phyloP scores from a whole-genome alignment of 2,888 invertebrate species.

The Malacosoma neustria region DNA sequence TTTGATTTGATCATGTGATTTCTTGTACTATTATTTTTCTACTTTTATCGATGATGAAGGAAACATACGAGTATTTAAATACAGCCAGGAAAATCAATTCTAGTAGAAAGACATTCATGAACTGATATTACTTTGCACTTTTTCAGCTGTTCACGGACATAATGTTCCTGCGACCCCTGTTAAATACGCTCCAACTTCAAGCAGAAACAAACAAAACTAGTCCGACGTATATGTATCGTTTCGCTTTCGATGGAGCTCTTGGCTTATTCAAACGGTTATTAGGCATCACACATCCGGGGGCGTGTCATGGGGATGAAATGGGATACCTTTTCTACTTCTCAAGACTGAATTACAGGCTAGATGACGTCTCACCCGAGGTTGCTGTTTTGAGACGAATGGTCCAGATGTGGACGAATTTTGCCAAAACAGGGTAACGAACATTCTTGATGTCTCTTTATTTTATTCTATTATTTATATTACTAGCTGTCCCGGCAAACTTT shows the following conservation, averaged over 20 bases:
- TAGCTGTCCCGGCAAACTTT: too few relatives aligned
- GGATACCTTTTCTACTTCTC: slow-evolving; percentile 79
- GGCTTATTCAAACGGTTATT: slow-evolving; percentile 78
- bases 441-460: too few relatives aligned
- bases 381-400: slow-evolving; percentile 76
- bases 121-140: slow-evolving; percentile 3
- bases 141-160: slow-evolving; percentile 76
- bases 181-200: slow-evolving; percentile 66
- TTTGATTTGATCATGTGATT: too few relatives aligned
- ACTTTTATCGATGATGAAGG: too few relatives aligned
- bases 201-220: slow-evolving; percentile 51
- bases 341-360: slow-evolving; percentile 74
- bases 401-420: slow-evolving; percentile 79
- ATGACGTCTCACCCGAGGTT: slow-evolving; percentile 74
- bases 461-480: too few relatives aligned
- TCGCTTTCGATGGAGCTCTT: slow-evolving; percentile 76
- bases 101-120: background rate
- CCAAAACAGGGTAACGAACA: slow-evolving; percentile 74
- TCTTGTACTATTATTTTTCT: too few relatives aligned
- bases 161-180: slow-evolving; percentile 76
- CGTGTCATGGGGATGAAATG: slow-evolving; percentile 79
- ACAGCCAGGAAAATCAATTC: background rate
- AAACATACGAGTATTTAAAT: too few relatives aligned
- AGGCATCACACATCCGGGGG: slow-evolving; percentile 75
- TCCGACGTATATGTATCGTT: slow-evolving; percentile 76